A percentile compares a stretch with the other conserved stretches of the same genome.
These are phyloP conservation scores for Sardina pilchardus DNA, from an alignment of 2,113 vertebrate genomes.

Conservation along the genomic window DNA sequence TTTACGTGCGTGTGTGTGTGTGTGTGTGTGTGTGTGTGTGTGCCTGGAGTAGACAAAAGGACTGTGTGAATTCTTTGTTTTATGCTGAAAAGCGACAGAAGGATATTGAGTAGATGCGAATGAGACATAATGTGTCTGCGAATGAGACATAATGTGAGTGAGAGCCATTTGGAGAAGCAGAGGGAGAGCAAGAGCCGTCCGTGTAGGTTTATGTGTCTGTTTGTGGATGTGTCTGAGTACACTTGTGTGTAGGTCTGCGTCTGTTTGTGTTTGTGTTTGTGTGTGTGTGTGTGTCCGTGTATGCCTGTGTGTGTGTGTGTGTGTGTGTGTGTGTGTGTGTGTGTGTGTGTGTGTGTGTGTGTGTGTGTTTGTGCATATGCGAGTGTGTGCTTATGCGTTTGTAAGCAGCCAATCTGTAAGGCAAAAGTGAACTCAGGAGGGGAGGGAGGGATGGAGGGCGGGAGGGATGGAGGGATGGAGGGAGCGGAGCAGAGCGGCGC, in stretches of 20 bases:
- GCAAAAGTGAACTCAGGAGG: neutral
- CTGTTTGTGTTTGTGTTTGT: too few species aligned
- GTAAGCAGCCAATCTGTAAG: neutral
- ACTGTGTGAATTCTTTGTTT: neutral
- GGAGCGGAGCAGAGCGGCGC: conserved; percentile 15
- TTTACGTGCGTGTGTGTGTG: neutral
- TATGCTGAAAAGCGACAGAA: neutral
- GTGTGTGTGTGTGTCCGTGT: neutral
- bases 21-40: neutral
- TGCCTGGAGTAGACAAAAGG: neutral
- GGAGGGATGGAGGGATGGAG: too few species aligned
- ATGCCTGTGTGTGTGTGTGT: conserved; percentile 1
- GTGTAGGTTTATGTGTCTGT: neutral
- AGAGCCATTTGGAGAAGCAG: conserved; percentile 24
- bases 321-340: conserved; percentile 10
- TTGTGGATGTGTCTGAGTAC: neutral
- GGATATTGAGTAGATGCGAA: neutral
- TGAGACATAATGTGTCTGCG: neutral
- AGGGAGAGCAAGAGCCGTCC: conserved; percentile 17
- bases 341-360: conserved; percentile 14
- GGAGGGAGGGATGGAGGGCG: too few species aligned
- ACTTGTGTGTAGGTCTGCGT: neutral
- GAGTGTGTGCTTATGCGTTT: conserved; percentile 16
- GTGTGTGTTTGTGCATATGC: conserved; percentile 23
- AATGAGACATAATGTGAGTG: neutral